Evolutionary conservation across 2,888 invertebrate species (phyloP).

Genomic region (Amblyteles armatorius): DNA sequence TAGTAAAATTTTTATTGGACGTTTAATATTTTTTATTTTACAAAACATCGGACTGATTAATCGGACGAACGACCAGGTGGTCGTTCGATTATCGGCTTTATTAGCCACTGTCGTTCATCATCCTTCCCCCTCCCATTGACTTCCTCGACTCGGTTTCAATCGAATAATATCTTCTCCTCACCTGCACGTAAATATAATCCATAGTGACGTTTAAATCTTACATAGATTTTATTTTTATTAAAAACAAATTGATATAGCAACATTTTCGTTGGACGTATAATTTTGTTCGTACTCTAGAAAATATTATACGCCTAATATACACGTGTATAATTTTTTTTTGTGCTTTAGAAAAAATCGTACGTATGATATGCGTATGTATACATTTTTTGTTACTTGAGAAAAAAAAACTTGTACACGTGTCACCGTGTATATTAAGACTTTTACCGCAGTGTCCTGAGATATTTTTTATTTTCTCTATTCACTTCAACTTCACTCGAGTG

Average conservation of each 20-base stretch:
- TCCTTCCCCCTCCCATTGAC: not conserved
- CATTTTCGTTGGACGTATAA: too few species aligned
- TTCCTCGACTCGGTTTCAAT: slow-evolving; percentile 14
- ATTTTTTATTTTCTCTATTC: not conserved
- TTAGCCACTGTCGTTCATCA: slow-evolving; percentile 16
- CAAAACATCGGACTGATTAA: not conserved
- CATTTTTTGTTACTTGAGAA: not conserved
- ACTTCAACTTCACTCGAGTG: not conserved
- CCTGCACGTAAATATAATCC: not conserved
- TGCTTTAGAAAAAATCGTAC: too few species aligned
- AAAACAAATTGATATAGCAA: not conserved
- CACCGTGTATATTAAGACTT: not conserved
- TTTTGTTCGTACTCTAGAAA: too few species aligned
- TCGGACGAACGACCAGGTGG: not conserved
- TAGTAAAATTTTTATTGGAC: not conserved
- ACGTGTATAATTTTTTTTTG: too few species aligned
- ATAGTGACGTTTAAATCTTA: not conserved
- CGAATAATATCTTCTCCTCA: slow-evolving; percentile 16
- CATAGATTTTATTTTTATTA: not conserved
- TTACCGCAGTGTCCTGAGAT: not conserved
- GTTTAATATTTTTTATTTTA: not conserved
- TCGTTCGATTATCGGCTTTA: slow-evolving; percentile 12
- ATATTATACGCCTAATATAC: too few species aligned
- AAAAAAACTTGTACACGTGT: not conserved
- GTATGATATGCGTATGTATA: too few species aligned